phyloP scores from a whole-genome alignment of 1,140 invertebrate genomes.

The Aplysia californica region DNA sequence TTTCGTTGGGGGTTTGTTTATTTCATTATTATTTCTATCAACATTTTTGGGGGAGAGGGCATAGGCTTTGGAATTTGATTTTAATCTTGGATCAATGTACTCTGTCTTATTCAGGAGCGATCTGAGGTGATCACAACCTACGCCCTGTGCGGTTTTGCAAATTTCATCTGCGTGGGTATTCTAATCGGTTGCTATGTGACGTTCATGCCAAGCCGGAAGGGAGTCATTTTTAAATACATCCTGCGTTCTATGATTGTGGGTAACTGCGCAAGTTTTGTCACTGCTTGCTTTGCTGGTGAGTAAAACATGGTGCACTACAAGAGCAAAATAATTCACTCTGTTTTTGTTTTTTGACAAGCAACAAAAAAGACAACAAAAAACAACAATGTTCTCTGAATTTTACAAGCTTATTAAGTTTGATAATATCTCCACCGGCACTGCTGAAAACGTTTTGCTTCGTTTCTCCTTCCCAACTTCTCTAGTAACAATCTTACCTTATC shows the following conservation, averaged over 20 bases:
- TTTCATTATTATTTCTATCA: no score
- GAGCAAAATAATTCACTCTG: no score
- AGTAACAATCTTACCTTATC: background rate
- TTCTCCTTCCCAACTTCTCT: background rate
- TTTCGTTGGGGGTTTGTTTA: no score
- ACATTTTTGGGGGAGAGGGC: no score
- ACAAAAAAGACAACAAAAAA: no score
- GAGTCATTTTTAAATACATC: conserved; percentile 72
- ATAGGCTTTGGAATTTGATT: no score
- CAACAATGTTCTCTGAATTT: background rate
- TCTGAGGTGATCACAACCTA: conserved; percentile 89
- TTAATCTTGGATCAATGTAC: background rate
- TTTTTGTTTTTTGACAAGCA: no score
- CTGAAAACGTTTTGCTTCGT: background rate
- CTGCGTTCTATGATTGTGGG: conserved; percentile 88
- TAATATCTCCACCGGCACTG: background rate
- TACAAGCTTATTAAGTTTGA: background rate
- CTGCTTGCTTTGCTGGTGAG: conserved; percentile 43
- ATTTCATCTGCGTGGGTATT: conserved; percentile 91
- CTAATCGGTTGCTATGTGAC: conserved; percentile 83
- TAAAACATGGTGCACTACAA: background rate
- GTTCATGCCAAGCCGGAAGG: conserved; percentile 81
- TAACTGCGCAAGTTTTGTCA: conserved; percentile 82
- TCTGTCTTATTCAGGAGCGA: conserved; percentile 71
- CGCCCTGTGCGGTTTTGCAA: conserved; percentile 95